phyloP scores from a whole-genome alignment of 2,797 vertebrate genomes.

The Petrocephalus sullivani region DNA sequence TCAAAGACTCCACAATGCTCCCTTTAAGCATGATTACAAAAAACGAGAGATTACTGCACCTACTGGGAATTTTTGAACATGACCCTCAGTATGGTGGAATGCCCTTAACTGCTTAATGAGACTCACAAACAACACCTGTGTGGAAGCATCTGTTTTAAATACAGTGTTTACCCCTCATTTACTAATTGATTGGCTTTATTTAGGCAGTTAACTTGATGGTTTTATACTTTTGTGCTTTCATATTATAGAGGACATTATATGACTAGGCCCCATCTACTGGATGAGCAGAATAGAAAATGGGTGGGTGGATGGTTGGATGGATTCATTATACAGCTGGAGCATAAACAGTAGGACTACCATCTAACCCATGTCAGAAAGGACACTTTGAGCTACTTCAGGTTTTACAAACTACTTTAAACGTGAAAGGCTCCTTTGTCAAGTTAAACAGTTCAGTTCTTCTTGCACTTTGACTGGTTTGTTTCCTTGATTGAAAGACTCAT shows the following conservation, averaged over 20 bases:
- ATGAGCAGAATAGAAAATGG: not conserved
- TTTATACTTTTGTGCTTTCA: not conserved
- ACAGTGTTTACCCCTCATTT: not conserved
- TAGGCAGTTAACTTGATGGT: not conserved
- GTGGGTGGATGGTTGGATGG: not conserved
- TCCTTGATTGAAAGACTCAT: too few species aligned
- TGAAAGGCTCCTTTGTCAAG: too few species aligned
- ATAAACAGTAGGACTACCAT: too few species aligned
- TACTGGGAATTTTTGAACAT: constrained; percentile 1
- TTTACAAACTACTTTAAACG: too few species aligned
- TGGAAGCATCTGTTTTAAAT: not conserved
- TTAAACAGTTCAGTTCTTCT: too few species aligned
- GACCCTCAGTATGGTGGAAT: constrained; percentile 4
- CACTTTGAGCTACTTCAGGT: too few species aligned
- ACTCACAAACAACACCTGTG: not conserved
- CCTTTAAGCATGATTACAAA: not conserved
- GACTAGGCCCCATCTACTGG: not conserved
- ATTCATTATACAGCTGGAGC: not conserved
- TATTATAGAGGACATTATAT: not conserved
- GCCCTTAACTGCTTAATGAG: constrained; percentile 8
- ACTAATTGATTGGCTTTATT: not conserved
- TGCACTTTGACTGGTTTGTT: too few species aligned
- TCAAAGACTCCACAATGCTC: not conserved
- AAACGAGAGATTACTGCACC: not conserved
- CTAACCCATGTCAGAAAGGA: too few species aligned